Evolutionary conservation across 2,113 vertebrate genomes (phyloP).

Genomic region (Hassar affinis): DNA sequence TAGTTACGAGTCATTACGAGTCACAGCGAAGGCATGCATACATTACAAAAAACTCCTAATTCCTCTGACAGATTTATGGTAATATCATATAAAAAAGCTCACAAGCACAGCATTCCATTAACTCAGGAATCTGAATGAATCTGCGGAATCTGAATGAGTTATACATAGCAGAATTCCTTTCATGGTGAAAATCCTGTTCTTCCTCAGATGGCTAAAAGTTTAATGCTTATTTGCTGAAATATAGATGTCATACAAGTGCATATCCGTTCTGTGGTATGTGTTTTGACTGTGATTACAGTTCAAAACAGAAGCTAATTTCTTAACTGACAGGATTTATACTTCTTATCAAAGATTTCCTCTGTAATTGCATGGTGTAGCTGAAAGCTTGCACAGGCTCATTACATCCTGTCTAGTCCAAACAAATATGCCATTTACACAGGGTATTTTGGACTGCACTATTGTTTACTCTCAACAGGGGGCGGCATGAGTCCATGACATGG

Average conservation of each 20-base stretch:
- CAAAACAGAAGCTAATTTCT: background rate
- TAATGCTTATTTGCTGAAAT: background rate
- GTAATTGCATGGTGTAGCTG: background rate
- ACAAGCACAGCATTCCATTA: constrained; percentile 12
- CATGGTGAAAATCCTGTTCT: background rate
- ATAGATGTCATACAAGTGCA: background rate
- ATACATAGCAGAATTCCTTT: background rate
- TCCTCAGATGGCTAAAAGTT: background rate
- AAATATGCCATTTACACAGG: background rate
- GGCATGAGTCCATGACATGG: constrained; percentile 56
- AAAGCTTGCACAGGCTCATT: background rate
- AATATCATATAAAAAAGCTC: constrained; percentile 7
- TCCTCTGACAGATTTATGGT: constrained; percentile 41
- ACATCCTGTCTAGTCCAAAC: background rate
- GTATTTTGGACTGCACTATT: constrained; percentile 49
- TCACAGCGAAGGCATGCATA: background rate
- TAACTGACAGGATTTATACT: background rate
- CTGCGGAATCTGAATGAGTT: constrained; percentile 15
- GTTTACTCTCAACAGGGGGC: constrained; percentile 64
- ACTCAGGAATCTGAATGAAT: no score
- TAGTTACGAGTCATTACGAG: constrained; percentile 19
- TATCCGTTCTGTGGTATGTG: background rate
- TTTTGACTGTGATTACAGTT: constrained; percentile 4
- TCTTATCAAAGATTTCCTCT: background rate
- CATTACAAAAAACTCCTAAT: constrained; percentile 43